Evolutionary conservation across 1,140 invertebrate species (phyloP).

Genomic region (Ganaspis sp.): DNA sequence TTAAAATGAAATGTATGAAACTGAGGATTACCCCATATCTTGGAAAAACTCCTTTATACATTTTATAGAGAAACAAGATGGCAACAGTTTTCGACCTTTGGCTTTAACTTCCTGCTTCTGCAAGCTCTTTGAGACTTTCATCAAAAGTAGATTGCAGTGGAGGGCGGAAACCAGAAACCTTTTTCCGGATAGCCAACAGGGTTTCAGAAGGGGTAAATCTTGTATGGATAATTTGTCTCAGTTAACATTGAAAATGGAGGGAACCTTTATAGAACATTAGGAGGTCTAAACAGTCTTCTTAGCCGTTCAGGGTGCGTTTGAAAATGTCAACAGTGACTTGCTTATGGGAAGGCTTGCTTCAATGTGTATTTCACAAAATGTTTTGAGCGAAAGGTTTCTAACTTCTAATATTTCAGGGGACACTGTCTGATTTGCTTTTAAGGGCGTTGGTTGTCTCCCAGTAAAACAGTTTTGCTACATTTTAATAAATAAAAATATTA

Average conservation of each 20-base stretch:
- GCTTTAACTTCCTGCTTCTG: neutral
- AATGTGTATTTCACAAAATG: neutral
- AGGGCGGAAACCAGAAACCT: neutral
- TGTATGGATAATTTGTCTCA: neutral
- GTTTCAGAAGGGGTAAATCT: neutral
- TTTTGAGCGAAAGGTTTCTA: too few relatives aligned
- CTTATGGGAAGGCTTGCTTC: neutral
- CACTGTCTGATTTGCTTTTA: too few relatives aligned
- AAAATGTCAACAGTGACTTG: neutral
- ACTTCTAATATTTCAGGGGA: too few relatives aligned
- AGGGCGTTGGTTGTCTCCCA: neutral
- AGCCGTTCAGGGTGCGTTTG: neutral
- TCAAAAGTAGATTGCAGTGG: neutral
- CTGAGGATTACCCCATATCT: neutral
- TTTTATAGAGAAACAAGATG: neutral
- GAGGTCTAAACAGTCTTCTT: neutral
- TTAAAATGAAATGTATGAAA: neutral
- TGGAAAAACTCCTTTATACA: neutral
- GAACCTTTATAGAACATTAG: neutral
- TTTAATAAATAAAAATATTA: conserved; percentile 42
- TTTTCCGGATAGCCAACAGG: neutral
- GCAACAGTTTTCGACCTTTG: neutral
- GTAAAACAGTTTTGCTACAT: conserved; percentile 36
- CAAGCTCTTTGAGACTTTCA: neutral
- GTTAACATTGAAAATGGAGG: neutral